Base-by-base conservation (phyloP, 2,113 vertebrate species). In the Hippocampus guttulatus region DNA sequence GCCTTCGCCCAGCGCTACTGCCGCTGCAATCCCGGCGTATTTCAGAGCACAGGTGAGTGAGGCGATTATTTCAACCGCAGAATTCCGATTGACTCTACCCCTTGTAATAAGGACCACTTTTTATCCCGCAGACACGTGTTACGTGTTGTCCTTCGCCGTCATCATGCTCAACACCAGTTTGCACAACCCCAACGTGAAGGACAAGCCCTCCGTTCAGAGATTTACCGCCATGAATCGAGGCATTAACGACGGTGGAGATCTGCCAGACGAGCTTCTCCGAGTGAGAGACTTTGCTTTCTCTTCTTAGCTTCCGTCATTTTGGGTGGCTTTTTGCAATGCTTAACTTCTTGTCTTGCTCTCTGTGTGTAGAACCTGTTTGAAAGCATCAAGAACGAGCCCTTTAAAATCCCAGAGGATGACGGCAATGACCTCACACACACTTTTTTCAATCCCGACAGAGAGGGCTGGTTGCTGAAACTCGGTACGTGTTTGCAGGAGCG, bases 121-220 rank as follows among this genome's bases (percentile, higher is more conserved):
- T 15, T 27, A 21, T 67, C 43, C 1, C 27, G 6, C 84, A 94
- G 97, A 99, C 82, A 98, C 97, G 0, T 99, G 97, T 77, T 99
- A 99, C 0, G 95, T 99, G 64, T 91, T 99, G 68, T 98, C 97
- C 2, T 98, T 99, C 0, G 96, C 97, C 23, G 95, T 99, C 79
- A 98, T 99, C 91, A 99, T 99, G 97, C 76, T 99, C 81, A 99
- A 99, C 91, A 99, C 97, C 60, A 98, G 96, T 75, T 91, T 99
- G 67, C 97, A 99, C 91, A 99, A 99, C 91, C 97, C 97, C 70
- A 99, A 99, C 0, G 97, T 99, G 82, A 98, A 98, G 73, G 97
- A 99, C 87, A 98, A 98, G 69, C 96, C 97, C 16, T 88, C 93
- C 0, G 95, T 93, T 0, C 97, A 99, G 78, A 89, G 95, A 10